Conservation (phyloP, 2,888 invertebrate genomes). For the Sarcophaga caerulescens region DNA sequence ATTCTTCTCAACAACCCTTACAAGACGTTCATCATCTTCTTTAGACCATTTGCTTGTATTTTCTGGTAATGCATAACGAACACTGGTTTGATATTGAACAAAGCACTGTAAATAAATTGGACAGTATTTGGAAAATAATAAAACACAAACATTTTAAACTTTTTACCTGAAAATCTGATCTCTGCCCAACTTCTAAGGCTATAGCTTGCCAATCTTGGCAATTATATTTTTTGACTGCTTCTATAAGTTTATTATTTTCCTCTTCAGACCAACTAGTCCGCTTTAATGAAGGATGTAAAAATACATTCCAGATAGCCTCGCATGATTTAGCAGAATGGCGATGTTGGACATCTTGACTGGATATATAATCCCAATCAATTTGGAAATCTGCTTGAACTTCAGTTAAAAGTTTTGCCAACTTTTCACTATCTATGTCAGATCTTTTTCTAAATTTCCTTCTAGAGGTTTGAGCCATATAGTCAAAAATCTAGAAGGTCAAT, state of each 20-base stretch:
- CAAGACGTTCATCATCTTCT: constrained; percentile 86
- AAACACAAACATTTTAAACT: not conserved
- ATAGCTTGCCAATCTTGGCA: constrained; percentile 87
- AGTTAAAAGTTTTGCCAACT: constrained; percentile 63
- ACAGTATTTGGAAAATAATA: not conserved
- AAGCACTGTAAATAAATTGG: constrained; percentile 82
- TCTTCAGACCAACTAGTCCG: constrained; percentile 82
- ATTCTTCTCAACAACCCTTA: constrained; percentile 84
- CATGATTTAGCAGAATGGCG: constrained; percentile 86
- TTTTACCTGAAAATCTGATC: constrained; percentile 85
- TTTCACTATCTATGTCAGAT: constrained; percentile 53
- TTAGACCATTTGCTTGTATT: constrained; percentile 82
- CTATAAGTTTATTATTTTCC: constrained; percentile 82
- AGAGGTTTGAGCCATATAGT: constrained; percentile 65
- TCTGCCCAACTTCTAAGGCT: constrained; percentile 83
- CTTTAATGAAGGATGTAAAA: constrained; percentile 86
- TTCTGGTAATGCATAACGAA: constrained; percentile 64
- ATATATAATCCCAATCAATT: constrained; percentile 79
- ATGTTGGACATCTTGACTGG: constrained; percentile 78
- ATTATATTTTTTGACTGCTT: constrained; percentile 80
- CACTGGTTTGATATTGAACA: constrained; percentile 84
- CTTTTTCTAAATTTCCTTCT: not conserved
- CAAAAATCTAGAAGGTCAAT: constrained; percentile 67
- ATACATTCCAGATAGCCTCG: constrained; percentile 87
- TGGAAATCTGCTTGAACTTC: constrained; percentile 70